Percentiles rank a stretch among this genome's conserved stretches.
Conservation (phyloP, 2,888 invertebrate species). For the Andrena hattorfiana region DNA sequence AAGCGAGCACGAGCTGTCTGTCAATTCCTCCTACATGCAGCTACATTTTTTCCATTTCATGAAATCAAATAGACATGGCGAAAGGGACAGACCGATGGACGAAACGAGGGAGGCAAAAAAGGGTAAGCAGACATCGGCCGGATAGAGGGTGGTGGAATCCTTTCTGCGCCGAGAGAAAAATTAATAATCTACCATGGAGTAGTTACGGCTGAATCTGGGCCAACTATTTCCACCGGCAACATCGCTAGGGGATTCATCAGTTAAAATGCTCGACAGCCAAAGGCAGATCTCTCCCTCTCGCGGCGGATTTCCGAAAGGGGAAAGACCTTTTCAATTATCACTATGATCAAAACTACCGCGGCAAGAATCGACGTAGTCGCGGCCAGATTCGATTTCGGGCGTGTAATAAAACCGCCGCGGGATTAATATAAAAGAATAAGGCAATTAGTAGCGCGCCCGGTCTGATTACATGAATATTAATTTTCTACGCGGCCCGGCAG, state of each 20-base stretch:
- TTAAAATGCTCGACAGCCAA: constrained; percentile 65
- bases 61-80: constrained; percentile 68
- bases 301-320: constrained; percentile 48
- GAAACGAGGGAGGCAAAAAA: constrained; percentile 42
- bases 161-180: constrained; percentile 68
- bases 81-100: constrained; percentile 49
- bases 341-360: constrained; percentile 56
- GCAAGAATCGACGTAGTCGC: constrained; percentile 24
- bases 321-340: constrained; percentile 68
- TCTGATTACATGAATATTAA: constrained; percentile 69
- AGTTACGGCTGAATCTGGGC: constrained; percentile 70
- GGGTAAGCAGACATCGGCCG: constrained; percentile 49
- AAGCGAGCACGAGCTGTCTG: constrained; percentile 28
- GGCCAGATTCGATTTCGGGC: constrained; percentile 32
- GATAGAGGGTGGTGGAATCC: constrained; percentile 47
- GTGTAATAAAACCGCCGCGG: constrained; percentile 34
- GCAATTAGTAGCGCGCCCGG: constrained; percentile 54
- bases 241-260: constrained; percentile 70
- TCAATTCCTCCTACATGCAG: constrained; percentile 32
- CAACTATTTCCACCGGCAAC: constrained; percentile 71
- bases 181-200: constrained; percentile 71
- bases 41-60: constrained; percentile 61
- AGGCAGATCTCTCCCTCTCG: constrained; percentile 33
- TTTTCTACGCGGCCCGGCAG: constrained; percentile 20
- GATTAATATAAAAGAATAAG: constrained; percentile 62